phyloP scores from a whole-genome alignment of 2,113 vertebrate genomes.

The Meles meles region DNA sequence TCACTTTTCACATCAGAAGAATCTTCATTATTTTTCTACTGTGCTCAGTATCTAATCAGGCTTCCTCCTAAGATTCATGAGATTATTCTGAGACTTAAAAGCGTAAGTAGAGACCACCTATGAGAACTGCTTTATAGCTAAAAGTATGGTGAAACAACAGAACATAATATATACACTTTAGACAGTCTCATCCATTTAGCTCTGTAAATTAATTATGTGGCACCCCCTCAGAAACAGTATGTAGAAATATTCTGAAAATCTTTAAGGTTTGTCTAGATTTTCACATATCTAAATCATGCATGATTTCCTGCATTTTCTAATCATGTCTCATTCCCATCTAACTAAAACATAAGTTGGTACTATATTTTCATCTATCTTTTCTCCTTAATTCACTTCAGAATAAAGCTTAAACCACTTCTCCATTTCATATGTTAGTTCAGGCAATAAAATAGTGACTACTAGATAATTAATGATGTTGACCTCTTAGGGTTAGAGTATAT shows the following conservation, averaged over 20 bases:
- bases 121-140: background rate
- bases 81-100: background rate
- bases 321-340: background rate
- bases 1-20: background rate
- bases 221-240: background rate
- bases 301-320: background rate
- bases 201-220: background rate
- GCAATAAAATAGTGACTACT: background rate
- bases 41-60: background rate
- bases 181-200: background rate
- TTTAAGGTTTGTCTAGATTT: background rate
- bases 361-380: background rate
- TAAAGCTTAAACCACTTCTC: background rate
- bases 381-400: background rate
- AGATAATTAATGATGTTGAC: background rate
- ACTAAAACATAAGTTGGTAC: background rate
- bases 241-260: background rate
- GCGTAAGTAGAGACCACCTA: background rate
- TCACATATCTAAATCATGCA: background rate
- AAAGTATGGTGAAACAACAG: background rate
- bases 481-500: background rate
- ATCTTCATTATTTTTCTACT: background rate
- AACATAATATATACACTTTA: background rate
- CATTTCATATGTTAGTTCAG: background rate
- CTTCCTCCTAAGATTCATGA: background rate